Evolutionary conservation across 53 echinoderm and acorn worm genomes (phyloP).

Genomic region (Pentamera pediparva): DNA sequence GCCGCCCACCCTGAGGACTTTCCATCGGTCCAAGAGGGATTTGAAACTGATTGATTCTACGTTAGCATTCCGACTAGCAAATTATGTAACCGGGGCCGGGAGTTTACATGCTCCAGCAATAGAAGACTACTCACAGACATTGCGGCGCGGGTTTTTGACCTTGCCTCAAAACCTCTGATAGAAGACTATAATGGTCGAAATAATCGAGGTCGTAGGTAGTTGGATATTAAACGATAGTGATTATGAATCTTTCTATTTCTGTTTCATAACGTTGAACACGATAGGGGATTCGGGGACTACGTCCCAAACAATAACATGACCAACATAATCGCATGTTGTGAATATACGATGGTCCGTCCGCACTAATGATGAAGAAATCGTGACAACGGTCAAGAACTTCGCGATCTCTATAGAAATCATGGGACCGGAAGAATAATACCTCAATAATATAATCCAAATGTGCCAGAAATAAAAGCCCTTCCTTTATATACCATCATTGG

Average conservation of each 20-base stretch:
- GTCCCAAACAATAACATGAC: constrained; percentile 65
- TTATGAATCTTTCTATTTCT: constrained; percentile 92
- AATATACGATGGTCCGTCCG: constrained; percentile 92
- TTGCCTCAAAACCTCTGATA: constrained; percentile 35
- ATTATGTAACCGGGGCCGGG: constrained; percentile 74
- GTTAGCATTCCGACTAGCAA: constrained; percentile 78
- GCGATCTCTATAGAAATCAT: constrained; percentile 80
- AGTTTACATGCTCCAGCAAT: constrained; percentile 54
- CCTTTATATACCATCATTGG: no score
- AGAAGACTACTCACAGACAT: constrained; percentile 46
- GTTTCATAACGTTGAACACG: constrained; percentile 94
- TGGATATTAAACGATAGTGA: constrained; percentile 43
- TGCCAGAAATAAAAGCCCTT: no score
- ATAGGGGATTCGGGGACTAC: constrained; percentile 95
- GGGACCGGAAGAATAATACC: constrained; percentile 63
- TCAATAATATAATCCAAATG: no score
- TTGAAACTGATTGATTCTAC: constrained; percentile 70
- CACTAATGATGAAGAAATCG: constrained; percentile 98
- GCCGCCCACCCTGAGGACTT: constrained; percentile 70
- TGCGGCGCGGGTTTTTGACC: constrained; percentile 52
- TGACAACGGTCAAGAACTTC: constrained; percentile 77
- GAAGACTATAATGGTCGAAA: constrained; percentile 9
- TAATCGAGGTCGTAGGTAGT: constrained; percentile 28
- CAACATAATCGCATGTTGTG: constrained; percentile 79
- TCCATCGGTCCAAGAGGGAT: constrained; percentile 59